Percentiles rank a stretch among this genome's conserved stretches.
Conservation (phyloP, 2,797 vertebrate genomes). For the Bryconaethiops microstoma region DNA sequence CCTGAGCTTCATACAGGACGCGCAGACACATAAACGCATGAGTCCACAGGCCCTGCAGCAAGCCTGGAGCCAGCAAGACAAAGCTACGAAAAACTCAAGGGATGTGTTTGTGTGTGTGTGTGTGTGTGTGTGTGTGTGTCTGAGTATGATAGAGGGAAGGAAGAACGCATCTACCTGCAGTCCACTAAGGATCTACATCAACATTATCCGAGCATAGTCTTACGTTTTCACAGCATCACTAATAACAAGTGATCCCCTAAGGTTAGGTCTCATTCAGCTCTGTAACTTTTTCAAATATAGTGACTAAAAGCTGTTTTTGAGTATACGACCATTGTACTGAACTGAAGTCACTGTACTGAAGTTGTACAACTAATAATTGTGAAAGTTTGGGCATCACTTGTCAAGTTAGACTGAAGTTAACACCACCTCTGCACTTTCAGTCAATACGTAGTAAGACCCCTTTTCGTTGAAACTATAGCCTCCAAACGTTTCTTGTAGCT, state of each 20-base stretch:
- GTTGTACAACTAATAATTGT: no score
- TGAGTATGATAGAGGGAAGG: neutral
- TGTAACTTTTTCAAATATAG: no score
- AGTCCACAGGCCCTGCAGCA: conserved; percentile 2
- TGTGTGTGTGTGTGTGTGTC: neutral
- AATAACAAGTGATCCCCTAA: neutral
- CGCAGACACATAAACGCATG: neutral
- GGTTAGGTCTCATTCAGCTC: neutral
- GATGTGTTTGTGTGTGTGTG: neutral
- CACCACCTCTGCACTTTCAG: no score
- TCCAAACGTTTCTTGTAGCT: no score
- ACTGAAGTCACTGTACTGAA: no score
- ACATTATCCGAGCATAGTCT: neutral
- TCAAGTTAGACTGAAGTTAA: no score
- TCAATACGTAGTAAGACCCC: no score
- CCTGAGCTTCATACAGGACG: neutral
- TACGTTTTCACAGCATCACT: neutral
- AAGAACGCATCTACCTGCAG: neutral
- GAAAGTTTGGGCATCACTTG: no score
- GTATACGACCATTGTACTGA: no score
- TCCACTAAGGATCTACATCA: neutral
- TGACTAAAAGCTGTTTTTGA: no score
- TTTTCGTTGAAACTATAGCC: no score
- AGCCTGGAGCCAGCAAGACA: conserved; percentile 23
- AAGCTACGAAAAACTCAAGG: conserved; percentile 8